Conservation (phyloP, 2,888 invertebrate species). For the Acanthosepion lycidas region DNA sequence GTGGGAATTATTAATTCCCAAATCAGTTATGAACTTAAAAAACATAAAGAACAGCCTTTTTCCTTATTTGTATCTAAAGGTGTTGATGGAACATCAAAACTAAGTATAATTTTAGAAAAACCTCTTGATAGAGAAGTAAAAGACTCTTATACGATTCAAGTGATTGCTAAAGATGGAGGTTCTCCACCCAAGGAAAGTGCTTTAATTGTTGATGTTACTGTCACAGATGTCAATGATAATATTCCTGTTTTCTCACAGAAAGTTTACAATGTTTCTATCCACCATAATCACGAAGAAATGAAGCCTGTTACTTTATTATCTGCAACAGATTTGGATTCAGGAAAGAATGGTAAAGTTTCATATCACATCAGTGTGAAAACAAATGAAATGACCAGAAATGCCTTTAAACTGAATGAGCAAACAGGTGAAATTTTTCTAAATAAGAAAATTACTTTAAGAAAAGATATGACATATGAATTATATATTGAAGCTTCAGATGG, state of each 20-base stretch:
- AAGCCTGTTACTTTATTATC: not conserved
- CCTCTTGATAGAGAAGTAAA: not conserved
- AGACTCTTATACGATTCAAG: not conserved
- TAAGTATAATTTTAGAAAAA: not conserved
- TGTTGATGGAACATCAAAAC: not conserved
- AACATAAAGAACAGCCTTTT: not conserved
- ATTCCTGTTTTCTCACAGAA: slow-evolving; percentile 84
- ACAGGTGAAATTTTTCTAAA: not conserved
- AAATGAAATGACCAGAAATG: not conserved
- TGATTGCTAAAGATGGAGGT: slow-evolving; percentile 87
- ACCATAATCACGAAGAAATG: not conserved
- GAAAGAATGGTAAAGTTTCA: not conserved
- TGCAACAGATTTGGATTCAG: not conserved
- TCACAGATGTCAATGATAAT: slow-evolving; percentile 95
- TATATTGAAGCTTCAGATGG: slow-evolving; percentile 22
- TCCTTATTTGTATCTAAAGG: not conserved
- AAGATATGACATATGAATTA: not conserved
- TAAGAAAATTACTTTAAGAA: not conserved
- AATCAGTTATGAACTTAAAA: not conserved
- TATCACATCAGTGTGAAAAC: not conserved
- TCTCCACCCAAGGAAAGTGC: slow-evolving; percentile 79
- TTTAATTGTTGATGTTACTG: slow-evolving; percentile 86
- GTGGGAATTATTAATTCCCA: not conserved
- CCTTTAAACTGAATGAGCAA: not conserved
- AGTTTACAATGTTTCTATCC: not conserved